Base-by-base conservation (phyloP, 1,140 invertebrate genomes). In the Eupeodes corollae region DNA sequence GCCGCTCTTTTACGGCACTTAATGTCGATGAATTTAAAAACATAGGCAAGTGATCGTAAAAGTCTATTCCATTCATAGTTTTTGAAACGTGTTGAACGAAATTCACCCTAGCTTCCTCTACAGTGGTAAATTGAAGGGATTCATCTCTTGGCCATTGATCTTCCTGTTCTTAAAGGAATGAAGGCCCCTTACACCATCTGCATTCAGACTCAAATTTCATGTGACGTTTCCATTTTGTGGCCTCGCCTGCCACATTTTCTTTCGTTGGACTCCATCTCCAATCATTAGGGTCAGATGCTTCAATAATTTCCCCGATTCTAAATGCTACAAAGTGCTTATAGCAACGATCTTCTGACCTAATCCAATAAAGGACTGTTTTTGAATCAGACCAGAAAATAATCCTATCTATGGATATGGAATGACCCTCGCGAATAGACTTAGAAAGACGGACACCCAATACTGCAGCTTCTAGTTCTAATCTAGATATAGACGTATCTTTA, bases 361-460 rank as follows among this genome's bases (percentile, higher is more conserved):
- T 56, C 59, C 58, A 62, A 11, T 32, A 12, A 8, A 58, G 19
- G n/a, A 57, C 55, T 6, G 52, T 58, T 44, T 31, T 49, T 2
- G 50, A 58, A 44, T 57, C 52, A 15, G 31, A 47, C 56, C 56
- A 55, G 15, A 48, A 52, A 34, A 45, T 40, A 11, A 10, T 10
- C 19, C n/a, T 33, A n/a, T n/a, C 14, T 8, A 35, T 10, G 1
- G 47, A 30, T 8, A 51, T 33, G 1, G 12, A 5, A 16, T 45
- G 42, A 10, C 13, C 18, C 12, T 33, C 15, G 3, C 3, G 14
- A 8, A 45, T 34, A 3, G 13, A 14, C 3, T 40, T 40, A 8
- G 6, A 10, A 10, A 49, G 19, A n/a, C 48, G 35, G n/a, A 38
- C 41, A 6, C 39, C 42, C 16, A 49, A 19, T 6, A 49, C 48